Evolutionary conservation across 2,797 vertebrate genomes (phyloP).

Genomic region (Propithecus deckenii): DNA sequence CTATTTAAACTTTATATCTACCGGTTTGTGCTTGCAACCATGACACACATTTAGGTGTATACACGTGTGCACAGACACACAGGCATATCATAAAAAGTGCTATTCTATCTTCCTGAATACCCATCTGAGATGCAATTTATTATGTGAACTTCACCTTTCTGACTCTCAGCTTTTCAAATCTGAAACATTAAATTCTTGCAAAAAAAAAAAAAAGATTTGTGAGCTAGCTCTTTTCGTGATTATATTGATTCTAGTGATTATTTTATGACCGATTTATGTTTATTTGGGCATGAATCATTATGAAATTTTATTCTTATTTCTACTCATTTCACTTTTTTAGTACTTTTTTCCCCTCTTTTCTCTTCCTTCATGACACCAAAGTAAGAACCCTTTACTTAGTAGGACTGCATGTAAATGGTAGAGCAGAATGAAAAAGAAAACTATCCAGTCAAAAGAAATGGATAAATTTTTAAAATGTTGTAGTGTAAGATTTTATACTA

Average conservation of each 20-base stretch:
- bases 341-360: neutral
- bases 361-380: neutral
- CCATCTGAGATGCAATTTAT: neutral
- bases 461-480: neutral
- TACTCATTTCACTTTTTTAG: neutral
- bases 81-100: neutral
- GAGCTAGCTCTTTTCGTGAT: neutral
- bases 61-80: accelerated
- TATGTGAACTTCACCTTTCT: neutral
- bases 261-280: neutral
- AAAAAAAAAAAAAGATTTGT: neutral
- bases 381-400: constrained; percentile 9
- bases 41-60: neutral
- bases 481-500: constrained; percentile 40
- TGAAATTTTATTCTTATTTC: neutral
- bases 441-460: constrained; percentile 16
- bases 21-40: neutral
- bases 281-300: neutral
- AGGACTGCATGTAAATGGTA: neutral
- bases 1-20: neutral
- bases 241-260: neutral
- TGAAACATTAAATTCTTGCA: neutral
- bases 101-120: neutral
- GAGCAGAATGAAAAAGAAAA: constrained; percentile 27
- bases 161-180: neutral